A percentile compares a stretch with the other conserved stretches of the same genome.
These are phyloP conservation scores for Sebastes steindachneri DNA, from an alignment of 2,797 vertebrate genomes.

Conservation along the genomic window DNA sequence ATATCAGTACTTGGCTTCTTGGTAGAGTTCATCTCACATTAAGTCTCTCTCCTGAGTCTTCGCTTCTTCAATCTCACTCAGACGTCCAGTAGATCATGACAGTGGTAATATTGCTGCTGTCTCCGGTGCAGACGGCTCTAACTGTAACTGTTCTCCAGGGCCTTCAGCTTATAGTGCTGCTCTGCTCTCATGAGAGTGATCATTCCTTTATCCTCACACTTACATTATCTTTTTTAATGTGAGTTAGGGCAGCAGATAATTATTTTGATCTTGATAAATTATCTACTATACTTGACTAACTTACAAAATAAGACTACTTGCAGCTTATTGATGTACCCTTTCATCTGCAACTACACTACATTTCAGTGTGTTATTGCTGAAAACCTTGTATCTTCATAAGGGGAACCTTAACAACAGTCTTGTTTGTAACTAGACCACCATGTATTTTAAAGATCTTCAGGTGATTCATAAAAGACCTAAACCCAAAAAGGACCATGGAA, in stretches of 20 bases:
- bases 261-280: background rate
- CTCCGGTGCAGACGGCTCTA: background rate
- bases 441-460: background rate
- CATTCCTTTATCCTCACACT: background rate
- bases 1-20: background rate
- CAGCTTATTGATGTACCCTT: background rate
- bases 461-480: background rate
- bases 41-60: background rate
- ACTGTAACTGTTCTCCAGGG: background rate
- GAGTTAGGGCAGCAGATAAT: background rate
- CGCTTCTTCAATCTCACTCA: background rate
- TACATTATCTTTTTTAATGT: background rate
- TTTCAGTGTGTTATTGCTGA: background rate
- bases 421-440: background rate
- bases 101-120: background rate
- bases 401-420: background rate
- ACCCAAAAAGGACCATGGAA: too few species aligned
- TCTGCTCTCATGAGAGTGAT: background rate
- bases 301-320: background rate
- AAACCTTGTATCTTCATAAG: background rate
- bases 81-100: background rate
- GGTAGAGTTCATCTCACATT: background rate
- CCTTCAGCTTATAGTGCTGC: background rate
- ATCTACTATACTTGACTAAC: background rate
- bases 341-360: background rate